These are phyloP conservation scores for Tragulus kanchil DNA, from an alignment of 2,113 vertebrate species.

Conservation along the genomic window DNA sequence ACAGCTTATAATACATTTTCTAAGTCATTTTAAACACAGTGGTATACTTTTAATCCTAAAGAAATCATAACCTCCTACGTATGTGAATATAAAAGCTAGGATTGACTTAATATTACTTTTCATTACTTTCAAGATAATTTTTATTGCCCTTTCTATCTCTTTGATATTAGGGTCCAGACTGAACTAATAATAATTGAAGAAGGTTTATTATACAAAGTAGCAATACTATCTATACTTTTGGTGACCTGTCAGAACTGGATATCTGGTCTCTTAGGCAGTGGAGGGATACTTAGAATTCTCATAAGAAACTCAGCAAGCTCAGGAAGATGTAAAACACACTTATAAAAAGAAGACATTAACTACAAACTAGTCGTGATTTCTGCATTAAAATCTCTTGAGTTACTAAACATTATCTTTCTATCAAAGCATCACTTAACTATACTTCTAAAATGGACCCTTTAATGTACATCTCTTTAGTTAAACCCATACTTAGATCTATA, in stretches of 20 bases:
- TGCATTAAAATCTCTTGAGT: neutral
- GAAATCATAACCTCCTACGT: neutral
- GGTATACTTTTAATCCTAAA: neutral
- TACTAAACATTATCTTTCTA: neutral
- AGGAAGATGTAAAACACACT: neutral
- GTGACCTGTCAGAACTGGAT: neutral
- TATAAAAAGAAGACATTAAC: neutral
- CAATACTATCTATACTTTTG: neutral
- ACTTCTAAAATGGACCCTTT: slow-evolving; percentile 35
- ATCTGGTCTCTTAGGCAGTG: neutral
- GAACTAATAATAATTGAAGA: neutral
- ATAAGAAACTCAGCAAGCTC: neutral
- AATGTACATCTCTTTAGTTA: neutral
- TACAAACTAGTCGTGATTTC: neutral
- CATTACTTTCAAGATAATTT: neutral
- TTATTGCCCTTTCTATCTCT: neutral
- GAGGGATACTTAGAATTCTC: neutral
- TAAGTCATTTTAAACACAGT: neutral
- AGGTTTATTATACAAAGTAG: neutral
- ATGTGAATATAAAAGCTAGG: neutral
- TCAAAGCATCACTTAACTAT: neutral
- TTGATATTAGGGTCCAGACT: neutral
- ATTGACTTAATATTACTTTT: neutral
- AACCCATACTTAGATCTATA: neutral
- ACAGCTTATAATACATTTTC: neutral